Evolutionary conservation across 2,113 vertebrate genomes (phyloP).

Genomic region (Microcebus lehilahytsara): DNA sequence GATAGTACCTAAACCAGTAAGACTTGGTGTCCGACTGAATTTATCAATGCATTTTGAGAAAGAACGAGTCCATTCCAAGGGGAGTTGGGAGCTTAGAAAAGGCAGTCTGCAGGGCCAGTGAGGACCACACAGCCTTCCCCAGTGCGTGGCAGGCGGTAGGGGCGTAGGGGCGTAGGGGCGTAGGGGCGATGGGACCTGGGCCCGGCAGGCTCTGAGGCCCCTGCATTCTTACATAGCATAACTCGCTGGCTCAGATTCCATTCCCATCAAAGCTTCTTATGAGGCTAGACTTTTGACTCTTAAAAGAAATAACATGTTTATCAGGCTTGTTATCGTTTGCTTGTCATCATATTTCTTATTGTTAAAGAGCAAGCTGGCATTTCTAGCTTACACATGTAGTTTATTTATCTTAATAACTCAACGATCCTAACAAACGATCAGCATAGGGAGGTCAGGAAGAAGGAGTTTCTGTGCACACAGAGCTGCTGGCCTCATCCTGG

Average conservation of each 20-base stretch:
- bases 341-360: background rate
- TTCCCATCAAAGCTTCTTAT: background rate
- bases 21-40: background rate
- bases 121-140: background rate
- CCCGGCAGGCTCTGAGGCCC: background rate
- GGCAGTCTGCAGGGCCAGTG: background rate
- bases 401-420: background rate
- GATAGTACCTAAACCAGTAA: background rate
- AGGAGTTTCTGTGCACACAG: background rate
- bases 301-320: background rate
- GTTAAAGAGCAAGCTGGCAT: background rate
- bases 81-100: background rate
- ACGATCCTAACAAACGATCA: fast-evolving
- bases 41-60: background rate
- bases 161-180: too few species aligned
- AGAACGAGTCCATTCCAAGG: background rate
- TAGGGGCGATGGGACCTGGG: background rate
- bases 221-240: background rate
- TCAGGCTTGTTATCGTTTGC: background rate
- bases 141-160: background rate
- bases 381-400: background rate
- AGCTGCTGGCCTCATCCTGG: background rate
- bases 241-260: background rate
- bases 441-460: background rate
- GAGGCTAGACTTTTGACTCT: background rate